A percentile compares a stretch with the other conserved stretches of the same genome.
phyloP scores from a whole-genome alignment of 2,113 vertebrate species.

The Albula glossodonta region DNA sequence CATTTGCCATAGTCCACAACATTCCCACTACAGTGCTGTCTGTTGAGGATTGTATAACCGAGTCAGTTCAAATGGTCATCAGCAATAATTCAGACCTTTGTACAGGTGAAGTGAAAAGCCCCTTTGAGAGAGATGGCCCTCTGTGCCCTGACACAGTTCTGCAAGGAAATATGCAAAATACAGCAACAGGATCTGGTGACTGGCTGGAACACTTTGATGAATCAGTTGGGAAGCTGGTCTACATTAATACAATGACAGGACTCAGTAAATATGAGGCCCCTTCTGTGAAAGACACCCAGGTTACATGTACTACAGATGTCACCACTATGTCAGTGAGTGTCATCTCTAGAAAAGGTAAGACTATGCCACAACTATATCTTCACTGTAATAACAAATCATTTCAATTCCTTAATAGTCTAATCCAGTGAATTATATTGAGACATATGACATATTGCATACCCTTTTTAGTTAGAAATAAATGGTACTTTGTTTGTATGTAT shows the following conservation, averaged over 20 bases:
- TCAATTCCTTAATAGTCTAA: not conserved
- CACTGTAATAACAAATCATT: not conserved
- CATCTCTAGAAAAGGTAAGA: constrained; percentile 80
- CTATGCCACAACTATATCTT: not conserved
- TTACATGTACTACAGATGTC: constrained; percentile 79
- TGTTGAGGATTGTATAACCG: not conserved
- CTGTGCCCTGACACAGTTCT: not conserved
- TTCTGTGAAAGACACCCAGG: constrained; percentile 56
- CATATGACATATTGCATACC: no score
- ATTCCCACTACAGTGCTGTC: not conserved
- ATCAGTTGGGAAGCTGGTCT: constrained; percentile 75
- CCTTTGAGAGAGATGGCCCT: not conserved
- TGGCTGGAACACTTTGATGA: constrained; percentile 85
- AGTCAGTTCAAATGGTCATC: not conserved
- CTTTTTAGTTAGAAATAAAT: no score
- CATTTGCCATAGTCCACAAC: not conserved
- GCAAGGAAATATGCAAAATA: not conserved
- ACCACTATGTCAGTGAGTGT: constrained; percentile 86
- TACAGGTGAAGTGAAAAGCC: not conserved
- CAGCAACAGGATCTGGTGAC: constrained; percentile 38
- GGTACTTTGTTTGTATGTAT: no score
- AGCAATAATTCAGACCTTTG: not conserved
- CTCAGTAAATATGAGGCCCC: constrained; percentile 83
- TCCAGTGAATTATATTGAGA: not conserved
- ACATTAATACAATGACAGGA: constrained; percentile 85